These are phyloP conservation scores for Netelia inedita DNA, from an alignment of 2,888 invertebrate species.

Conservation along the genomic window DNA sequence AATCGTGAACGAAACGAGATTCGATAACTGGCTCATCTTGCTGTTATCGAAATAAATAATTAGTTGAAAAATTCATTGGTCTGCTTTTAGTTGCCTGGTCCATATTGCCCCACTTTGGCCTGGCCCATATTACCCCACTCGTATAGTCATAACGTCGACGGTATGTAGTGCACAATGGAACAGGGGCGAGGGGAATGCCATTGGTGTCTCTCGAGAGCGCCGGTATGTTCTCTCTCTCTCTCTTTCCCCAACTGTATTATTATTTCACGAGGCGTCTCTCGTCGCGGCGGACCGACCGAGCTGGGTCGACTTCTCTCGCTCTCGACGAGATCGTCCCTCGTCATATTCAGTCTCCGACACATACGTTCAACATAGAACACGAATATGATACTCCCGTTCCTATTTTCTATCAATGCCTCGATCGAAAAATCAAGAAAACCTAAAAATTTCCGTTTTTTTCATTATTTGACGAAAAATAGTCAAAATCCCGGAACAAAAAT, in stretches of 20 bases:
- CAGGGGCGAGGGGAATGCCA: conserved; percentile 23
- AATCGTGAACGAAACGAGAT: no score
- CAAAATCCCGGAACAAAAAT: no score
- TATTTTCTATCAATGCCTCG: no score
- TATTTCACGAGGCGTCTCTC: conserved; percentile 61
- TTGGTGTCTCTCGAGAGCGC: conserved; percentile 37
- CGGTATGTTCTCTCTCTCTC: conserved; percentile 20
- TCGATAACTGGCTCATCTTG: no score
- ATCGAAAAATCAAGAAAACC: no score
- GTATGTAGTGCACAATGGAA: conserved; percentile 40
- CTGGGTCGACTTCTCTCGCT: conserved; percentile 21
- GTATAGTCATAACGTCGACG: not conserved
- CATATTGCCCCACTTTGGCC: no score
- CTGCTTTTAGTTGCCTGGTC: no score
- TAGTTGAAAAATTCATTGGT: no score
- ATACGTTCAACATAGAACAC: not conserved
- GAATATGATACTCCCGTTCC: not conserved
- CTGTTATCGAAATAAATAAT: no score
- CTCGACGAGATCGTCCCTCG: not conserved
- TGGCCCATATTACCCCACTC: no score
- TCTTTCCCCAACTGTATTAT: conserved; percentile 49
- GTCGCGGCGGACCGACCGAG: conserved; percentile 21
- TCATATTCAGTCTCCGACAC: conserved; percentile 6
- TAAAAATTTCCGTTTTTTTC: no score
- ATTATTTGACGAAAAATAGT: no score